phyloP scores from a whole-genome alignment of 2,797 vertebrate species.

The Smutsia gigantea region DNA sequence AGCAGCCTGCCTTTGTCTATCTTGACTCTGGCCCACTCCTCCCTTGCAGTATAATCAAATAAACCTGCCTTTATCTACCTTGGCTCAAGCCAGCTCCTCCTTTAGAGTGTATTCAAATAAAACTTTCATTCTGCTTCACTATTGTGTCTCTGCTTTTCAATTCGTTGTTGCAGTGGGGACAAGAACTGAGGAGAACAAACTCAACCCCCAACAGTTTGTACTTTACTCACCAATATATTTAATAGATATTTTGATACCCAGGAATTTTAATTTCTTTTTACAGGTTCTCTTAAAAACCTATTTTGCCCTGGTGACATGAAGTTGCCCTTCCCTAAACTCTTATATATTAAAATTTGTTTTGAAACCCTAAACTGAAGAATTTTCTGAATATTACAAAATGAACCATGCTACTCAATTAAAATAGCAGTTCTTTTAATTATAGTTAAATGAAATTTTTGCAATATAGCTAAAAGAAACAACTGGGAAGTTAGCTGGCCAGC shows the following conservation, averaged over 20 bases:
- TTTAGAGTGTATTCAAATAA: too few species aligned
- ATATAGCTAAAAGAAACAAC: not conserved
- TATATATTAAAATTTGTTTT: slow-evolving; percentile 8
- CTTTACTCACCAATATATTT: not conserved
- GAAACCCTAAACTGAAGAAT: slow-evolving; percentile 43
- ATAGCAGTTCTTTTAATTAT: not conserved
- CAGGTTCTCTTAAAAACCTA: not conserved
- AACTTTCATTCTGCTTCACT: too few species aligned
- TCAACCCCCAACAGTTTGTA: not conserved
- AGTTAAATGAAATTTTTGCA: slow-evolving; percentile 37
- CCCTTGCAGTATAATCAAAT: too few species aligned
- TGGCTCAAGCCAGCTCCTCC: too few species aligned
- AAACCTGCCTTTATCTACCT: too few species aligned
- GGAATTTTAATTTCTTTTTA: slow-evolving; percentile 36
- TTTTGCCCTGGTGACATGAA: not conserved
- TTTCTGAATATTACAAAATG: slow-evolving; percentile 4
- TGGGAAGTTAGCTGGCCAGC: not conserved
- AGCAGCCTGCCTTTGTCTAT: too few species aligned
- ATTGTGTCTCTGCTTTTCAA: too few species aligned
- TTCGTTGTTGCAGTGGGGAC: too few species aligned
- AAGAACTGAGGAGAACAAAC: too few species aligned
- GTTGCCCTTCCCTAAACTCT: not conserved
- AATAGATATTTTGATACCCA: not conserved
- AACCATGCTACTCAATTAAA: slow-evolving; percentile 27
- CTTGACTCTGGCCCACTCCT: too few species aligned